phyloP scores from a whole-genome alignment of 2,888 invertebrate species.

The Limnephilus auricula region DNA sequence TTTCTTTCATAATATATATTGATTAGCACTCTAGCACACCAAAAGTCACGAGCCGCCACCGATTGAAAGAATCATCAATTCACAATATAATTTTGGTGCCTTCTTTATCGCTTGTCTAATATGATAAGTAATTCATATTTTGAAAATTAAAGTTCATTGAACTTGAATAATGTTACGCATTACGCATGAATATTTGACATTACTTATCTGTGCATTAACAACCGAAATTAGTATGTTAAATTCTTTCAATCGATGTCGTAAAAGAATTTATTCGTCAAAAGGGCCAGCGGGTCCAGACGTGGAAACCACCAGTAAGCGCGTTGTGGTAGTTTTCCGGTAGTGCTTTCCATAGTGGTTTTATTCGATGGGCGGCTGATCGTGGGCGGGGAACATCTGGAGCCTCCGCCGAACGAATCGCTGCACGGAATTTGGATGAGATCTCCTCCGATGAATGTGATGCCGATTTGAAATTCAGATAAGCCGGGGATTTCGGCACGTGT shows the following conservation, averaged over 20 bases:
- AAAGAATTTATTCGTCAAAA: background rate
- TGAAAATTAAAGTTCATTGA: too few relatives aligned
- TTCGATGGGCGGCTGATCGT: background rate
- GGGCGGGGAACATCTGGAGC: conserved; percentile 11
- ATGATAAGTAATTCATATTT: too few relatives aligned
- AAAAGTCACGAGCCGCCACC: too few relatives aligned
- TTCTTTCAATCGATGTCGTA: background rate
- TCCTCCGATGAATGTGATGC: background rate
- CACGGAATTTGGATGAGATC: background rate
- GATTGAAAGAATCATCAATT: too few relatives aligned
- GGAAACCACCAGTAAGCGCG: background rate
- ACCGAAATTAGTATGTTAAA: too few relatives aligned
- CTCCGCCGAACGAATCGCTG: background rate
- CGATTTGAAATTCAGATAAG: conserved; percentile 11
- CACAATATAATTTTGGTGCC: too few relatives aligned
- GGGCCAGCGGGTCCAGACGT: background rate
- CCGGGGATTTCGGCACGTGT: background rate
- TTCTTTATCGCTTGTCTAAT: too few relatives aligned
- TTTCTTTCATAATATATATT: too few relatives aligned
- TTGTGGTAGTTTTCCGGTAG: background rate
- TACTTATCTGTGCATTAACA: too few relatives aligned
- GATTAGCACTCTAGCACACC: too few relatives aligned
- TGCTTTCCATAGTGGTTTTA: background rate
- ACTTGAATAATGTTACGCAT: too few relatives aligned
- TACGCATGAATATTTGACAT: too few relatives aligned